Conservation (phyloP, 1,140 invertebrate genomes). For the Zaprionus ornatus region DNA sequence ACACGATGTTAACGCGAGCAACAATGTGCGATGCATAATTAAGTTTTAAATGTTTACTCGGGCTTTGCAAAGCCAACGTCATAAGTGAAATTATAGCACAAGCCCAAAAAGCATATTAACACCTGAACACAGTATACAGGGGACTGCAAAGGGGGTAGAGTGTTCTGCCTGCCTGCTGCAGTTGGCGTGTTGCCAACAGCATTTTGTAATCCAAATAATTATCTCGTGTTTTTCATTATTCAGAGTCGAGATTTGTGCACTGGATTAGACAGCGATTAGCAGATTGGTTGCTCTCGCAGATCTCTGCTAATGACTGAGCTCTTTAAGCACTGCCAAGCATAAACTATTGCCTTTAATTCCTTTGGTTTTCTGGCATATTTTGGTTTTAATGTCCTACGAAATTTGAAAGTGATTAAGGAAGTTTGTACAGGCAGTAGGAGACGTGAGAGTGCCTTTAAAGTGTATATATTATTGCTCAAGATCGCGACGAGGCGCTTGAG, state of each 20-base stretch:
- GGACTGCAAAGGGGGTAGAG: neutral
- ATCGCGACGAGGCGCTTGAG: no score
- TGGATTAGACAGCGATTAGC: slow-evolving; percentile 1
- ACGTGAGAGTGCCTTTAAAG: no score
- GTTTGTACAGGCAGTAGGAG: no score
- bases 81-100: slow-evolving; percentile 4
- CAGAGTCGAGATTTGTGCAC: neutral
- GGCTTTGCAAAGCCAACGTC: slow-evolving; percentile 36
- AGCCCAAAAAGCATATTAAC: slow-evolving; percentile 14
- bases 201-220: slow-evolving; percentile 1
- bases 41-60: slow-evolving; percentile 73
- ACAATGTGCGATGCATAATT: slow-evolving; percentile 78
- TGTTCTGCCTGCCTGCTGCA: neutral
- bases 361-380: neutral
- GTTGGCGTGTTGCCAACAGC: neutral
- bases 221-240: slow-evolving; percentile 1
- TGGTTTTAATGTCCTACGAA: no score
- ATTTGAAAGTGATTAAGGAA: no score
- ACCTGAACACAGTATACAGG: neutral
- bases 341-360: neutral
- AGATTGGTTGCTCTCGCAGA: neutral
- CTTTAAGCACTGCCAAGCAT: neutral
- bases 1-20: slow-evolving; percentile 58
- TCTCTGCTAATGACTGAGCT: neutral
- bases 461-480: no score